Percentiles rank a stretch among this genome's conserved stretches.
phyloP scores from a whole-genome alignment of 2,888 invertebrate genomes.

The Halictus ligatus region DNA sequence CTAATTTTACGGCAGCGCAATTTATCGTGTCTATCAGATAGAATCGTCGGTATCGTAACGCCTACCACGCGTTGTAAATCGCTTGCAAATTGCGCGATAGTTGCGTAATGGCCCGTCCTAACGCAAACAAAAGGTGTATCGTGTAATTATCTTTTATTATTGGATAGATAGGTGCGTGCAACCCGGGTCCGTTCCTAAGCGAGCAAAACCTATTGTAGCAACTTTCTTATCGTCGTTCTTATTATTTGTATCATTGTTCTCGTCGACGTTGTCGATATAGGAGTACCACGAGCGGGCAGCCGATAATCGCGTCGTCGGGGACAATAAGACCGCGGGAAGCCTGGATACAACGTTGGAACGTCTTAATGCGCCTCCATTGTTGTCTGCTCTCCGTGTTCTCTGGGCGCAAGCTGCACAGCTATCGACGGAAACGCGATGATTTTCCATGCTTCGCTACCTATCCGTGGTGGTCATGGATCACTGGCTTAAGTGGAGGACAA shows the following conservation, averaged over 20 bases:
- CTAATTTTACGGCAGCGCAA: slow-evolving; percentile 30
- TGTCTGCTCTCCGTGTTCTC: slow-evolving; percentile 16
- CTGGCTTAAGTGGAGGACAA: slow-evolving; percentile 42
- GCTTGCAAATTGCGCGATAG: slow-evolving; percentile 4
- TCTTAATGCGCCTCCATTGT: slow-evolving; percentile 64
- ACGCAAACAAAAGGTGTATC: slow-evolving; percentile 42
- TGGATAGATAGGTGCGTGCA: slow-evolving; percentile 15
- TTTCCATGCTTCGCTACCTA: slow-evolving; percentile 38
- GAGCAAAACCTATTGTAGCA: slow-evolving; percentile 17
- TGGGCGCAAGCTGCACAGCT: slow-evolving; percentile 9
- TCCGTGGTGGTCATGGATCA: slow-evolving; percentile 52
- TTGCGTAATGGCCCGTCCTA: slow-evolving; percentile 27
- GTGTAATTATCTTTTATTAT: slow-evolving; percentile 52
- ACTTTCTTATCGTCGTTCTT: slow-evolving; percentile 49
- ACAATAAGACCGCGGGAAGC: slow-evolving; percentile 61
- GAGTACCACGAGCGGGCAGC: slow-evolving; percentile 23
- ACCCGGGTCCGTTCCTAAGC: background rate
- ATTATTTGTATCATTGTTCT: slow-evolving; percentile 52
- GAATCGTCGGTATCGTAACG: slow-evolving; percentile 30
- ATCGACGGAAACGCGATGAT: slow-evolving; percentile 45
- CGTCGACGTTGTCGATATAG: slow-evolving; percentile 19
- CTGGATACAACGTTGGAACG: slow-evolving; percentile 42
- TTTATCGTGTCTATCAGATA: slow-evolving; percentile 50
- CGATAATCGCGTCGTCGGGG: slow-evolving; percentile 53
- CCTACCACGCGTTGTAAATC: slow-evolving; percentile 36